Evolutionary conservation across 2,113 vertebrate genomes (phyloP).

Genomic region (Setophaga kirtlandii): DNA sequence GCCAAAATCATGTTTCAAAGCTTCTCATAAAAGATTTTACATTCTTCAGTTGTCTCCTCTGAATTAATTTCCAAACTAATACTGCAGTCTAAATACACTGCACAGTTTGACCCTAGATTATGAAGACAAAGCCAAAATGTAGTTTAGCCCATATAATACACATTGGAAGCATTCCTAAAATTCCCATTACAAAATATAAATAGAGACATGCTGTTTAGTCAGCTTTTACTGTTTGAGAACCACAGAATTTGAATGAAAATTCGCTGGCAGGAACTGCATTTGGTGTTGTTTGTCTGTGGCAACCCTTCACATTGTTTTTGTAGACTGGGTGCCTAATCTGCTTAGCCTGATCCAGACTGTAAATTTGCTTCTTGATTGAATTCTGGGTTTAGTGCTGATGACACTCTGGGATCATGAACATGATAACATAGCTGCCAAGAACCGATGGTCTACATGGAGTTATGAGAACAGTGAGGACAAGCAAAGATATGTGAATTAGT

Average conservation of each 20-base stretch:
- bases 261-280: not conserved
- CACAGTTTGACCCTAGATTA: not conserved
- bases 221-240: not conserved
- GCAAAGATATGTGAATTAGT: not conserved
- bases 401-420: not conserved
- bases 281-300: not conserved
- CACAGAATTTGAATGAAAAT: not conserved
- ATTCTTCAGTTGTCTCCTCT: not conserved
- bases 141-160: not conserved
- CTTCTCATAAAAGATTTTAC: not conserved
- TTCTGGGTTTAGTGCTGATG: not conserved
- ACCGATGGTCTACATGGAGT: not conserved
- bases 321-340: not conserved
- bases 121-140: not conserved
- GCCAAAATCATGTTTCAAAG: not conserved
- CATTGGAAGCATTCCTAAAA: not conserved
- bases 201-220: not conserved
- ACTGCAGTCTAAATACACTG: not conserved
- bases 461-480: not conserved
- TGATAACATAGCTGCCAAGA: not conserved
- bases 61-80: not conserved
- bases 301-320: not conserved
- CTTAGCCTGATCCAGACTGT: conserved; percentile 16
- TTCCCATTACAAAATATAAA: not conserved
- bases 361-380: conserved; percentile 33